These are phyloP conservation scores for Diachasmimorpha longicaudata DNA, from an alignment of 1,140 invertebrate genomes.

Conservation along the genomic window DNA sequence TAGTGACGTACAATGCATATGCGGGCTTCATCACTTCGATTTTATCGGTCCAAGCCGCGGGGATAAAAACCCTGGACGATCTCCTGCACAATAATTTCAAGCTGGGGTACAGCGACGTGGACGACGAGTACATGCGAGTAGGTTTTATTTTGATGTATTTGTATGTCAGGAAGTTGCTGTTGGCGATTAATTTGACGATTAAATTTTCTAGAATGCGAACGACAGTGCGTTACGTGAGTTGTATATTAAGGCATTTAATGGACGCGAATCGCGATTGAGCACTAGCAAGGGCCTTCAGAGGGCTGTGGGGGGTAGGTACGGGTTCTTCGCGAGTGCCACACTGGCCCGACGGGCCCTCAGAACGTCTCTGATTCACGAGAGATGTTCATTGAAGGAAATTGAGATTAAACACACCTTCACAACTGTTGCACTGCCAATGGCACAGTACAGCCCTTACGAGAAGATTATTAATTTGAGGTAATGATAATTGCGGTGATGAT, in stretches of 20 bases:
- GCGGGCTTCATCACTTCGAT: constrained; percentile 71
- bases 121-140: constrained; percentile 56
- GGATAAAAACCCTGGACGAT: constrained; percentile 66
- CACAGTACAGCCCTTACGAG: constrained; percentile 53
- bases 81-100: constrained; percentile 66
- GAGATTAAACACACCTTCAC: constrained; percentile 50
- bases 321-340: constrained; percentile 59
- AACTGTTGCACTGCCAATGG: constrained; percentile 56
- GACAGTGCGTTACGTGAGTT: constrained; percentile 54
- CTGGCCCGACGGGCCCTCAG: constrained; percentile 53
- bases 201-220: constrained; percentile 48
- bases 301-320: constrained; percentile 54
- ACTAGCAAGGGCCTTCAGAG: constrained; percentile 52
- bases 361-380: constrained; percentile 51
- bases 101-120: constrained; percentile 64
- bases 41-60: constrained; percentile 66
- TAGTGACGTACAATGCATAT: constrained; percentile 69
- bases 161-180: too few species aligned
- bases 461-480: constrained; percentile 60
- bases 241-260: constrained; percentile 58
- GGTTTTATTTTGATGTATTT: too few species aligned
- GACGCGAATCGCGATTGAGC: constrained; percentile 48
- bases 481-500: not conserved
- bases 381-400: constrained; percentile 55
- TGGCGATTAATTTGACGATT: not conserved